Conservation (phyloP, 1,140 invertebrate species). For the Acromyrmex heyeri region DNA sequence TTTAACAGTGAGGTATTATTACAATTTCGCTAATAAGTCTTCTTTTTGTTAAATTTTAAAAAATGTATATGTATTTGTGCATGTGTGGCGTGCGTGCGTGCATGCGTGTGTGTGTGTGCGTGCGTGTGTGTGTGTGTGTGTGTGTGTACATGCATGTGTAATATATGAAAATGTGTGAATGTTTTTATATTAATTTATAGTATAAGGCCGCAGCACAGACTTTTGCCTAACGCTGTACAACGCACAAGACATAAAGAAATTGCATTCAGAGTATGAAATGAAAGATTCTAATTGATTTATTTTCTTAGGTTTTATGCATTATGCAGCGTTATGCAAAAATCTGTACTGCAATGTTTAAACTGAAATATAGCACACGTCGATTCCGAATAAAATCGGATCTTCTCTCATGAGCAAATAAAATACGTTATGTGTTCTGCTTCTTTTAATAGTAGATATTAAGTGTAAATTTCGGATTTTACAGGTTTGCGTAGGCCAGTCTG, state of each 20-base stretch:
- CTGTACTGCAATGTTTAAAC: too few relatives aligned
- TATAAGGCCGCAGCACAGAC: too few relatives aligned
- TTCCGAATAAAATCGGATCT: not conserved
- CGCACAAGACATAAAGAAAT: too few relatives aligned
- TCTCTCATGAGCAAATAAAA: slow-evolving; percentile 5
- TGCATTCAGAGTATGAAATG: too few relatives aligned
- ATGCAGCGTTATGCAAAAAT: too few relatives aligned
- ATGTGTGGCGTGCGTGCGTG: too few relatives aligned
- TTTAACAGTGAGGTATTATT: slow-evolving; percentile 33
- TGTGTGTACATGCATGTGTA: not conserved
- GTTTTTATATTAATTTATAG: slow-evolving; percentile 1
- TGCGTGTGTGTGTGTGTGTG: too few relatives aligned
- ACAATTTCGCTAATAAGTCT: not conserved
- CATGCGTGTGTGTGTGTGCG: too few relatives aligned
- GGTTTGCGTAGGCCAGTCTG: slow-evolving; percentile 94
- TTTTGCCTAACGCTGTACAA: too few relatives aligned
- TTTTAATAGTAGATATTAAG: slow-evolving; percentile 15
- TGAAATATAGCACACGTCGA: not conserved
- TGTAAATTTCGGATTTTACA: slow-evolving; percentile 67
- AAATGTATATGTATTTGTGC: not conserved
- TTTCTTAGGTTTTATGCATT: too few relatives aligned
- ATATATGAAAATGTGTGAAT: not conserved
- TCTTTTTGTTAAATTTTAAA: not conserved
- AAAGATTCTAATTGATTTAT: too few relatives aligned
- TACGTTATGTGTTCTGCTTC: not conserved